Conservation (phyloP, 1,140 invertebrate genomes). For the Drosophila mauritiana region DNA sequence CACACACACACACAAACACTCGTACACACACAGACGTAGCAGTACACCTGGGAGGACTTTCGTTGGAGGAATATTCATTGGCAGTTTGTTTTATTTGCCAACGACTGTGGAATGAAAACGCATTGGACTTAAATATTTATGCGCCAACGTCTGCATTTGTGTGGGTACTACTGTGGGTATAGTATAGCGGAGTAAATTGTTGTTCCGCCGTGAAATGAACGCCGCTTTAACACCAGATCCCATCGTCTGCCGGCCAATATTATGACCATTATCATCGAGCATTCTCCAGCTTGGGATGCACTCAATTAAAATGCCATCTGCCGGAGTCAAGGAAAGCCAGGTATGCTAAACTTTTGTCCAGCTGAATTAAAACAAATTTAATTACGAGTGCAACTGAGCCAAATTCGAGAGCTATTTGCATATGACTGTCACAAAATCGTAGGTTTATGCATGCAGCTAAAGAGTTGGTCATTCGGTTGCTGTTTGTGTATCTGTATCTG, state of each 20-base stretch:
- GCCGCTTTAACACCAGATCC: conserved; percentile 8
- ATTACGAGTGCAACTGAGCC: neutral
- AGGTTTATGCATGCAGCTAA: neutral
- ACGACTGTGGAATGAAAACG: conserved; percentile 81
- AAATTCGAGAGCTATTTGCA: neutral
- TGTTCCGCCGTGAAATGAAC: conserved; percentile 27
- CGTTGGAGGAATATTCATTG: conserved; percentile 55
- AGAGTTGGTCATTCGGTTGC: neutral
- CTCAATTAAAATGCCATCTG: neutral
- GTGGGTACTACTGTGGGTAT: conserved; percentile 61
- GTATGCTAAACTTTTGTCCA: neutral
- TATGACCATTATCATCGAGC: conserved; percentile 17
- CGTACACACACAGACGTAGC: neutral
- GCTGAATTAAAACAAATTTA: neutral
- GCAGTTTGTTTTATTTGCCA: conserved; percentile 76
- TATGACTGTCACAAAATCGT: neutral
- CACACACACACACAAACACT: conserved; percentile 18
- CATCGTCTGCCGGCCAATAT: conserved; percentile 6
- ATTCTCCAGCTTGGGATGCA: neutral
- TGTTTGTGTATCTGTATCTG: neutral
- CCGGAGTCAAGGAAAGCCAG: neutral
- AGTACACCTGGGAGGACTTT: conserved; percentile 1
- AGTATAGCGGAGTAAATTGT: conserved; percentile 3
- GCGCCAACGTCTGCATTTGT: conserved; percentile 79
- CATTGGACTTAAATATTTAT: conserved; percentile 84